Conservation (phyloP, 1,140 invertebrate genomes). For the Camponotus vicinus region DNA sequence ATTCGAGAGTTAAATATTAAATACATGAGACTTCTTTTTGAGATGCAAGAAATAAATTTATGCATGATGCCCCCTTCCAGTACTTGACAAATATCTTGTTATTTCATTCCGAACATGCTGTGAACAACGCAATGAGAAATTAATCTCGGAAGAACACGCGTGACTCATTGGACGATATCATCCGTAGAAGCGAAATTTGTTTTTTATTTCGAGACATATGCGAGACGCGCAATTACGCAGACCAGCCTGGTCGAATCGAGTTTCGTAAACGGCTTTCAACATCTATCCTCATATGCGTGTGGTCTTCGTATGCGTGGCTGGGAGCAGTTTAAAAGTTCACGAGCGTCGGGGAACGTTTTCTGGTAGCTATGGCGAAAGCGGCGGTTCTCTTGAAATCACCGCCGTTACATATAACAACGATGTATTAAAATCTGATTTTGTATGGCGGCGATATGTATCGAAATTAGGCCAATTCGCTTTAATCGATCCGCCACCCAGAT, state of each 20-base stretch:
- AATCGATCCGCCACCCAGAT: conserved; percentile 66
- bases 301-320: conserved; percentile 67
- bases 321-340: conserved; percentile 63
- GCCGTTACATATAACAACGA: conserved; percentile 31
- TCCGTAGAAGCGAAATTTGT: conserved; percentile 22
- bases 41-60: too few species aligned
- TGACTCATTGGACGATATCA: conserved; percentile 1
- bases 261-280: conserved; percentile 71
- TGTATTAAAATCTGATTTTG: conserved; percentile 64
- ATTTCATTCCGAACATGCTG: background rate
- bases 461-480: conserved; percentile 71
- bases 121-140: background rate
- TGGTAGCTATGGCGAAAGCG: conserved; percentile 32
- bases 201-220: conserved; percentile 60
- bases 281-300: conserved; percentile 71
- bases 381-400: conserved; percentile 20
- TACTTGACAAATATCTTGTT: too few species aligned
- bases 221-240: conserved; percentile 66
- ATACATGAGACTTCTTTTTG: background rate
- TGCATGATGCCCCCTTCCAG: too few species aligned
- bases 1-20: background rate
- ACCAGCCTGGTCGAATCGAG: conserved; percentile 62
- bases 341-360: conserved; percentile 9
- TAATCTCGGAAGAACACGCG: conserved; percentile 6
- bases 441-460: conserved; percentile 38